Base-by-base conservation (phyloP, 2,113 vertebrate genomes). In the Todiramphus saurophagus region DNA sequence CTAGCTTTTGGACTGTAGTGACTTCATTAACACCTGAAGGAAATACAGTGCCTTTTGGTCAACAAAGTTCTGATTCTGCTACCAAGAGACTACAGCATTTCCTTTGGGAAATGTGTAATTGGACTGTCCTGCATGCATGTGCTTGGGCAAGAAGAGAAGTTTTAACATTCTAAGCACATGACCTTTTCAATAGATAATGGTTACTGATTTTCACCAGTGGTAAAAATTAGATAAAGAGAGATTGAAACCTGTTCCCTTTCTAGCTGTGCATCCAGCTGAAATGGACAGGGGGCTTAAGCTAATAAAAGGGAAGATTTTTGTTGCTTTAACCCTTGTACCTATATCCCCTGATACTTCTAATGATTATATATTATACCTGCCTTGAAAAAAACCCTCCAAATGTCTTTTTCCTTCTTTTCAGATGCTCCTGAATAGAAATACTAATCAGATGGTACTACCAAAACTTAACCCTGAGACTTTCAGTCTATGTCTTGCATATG, bases 401-500 rank as follows among this genome's bases (percentile, higher is more conserved):
- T 28, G 5, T 48, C 7, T 43, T 43, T 66, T 74, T 43, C 20
- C 23, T 44, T 17, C 21, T 48, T 63, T 15, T 72, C 16, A 16
- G 51, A 76, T 19, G 16, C 25, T 66, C 19, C 39, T 72, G 17
- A 58, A 58, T 33, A 56, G 23, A 66, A 3, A 58, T 37, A 13
- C 16, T 28, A 10, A 64, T 46, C 21, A 69, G 21, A 35, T 63
- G 9, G 13, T 35, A 28, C 33, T 79, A 73, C 8, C 24, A 51
- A 79, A 60, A 3, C 1, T 68, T 19, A 63, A 1, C 14, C 13
- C n/a, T 59, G 37, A 64, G 4, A 0, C 13, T 33, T 51, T 46
- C 0, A 2, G 1, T 28, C 1, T 37, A 3, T 48, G 1, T 20
- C 2, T 81, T 30, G 9, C 1, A 5, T 76, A 0, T 3, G 3